Evolutionary conservation across 2,888 invertebrate genomes (phyloP), one percentile per base, ranked within the genome.

Genomic region (Apodemia hepburni): DNA sequence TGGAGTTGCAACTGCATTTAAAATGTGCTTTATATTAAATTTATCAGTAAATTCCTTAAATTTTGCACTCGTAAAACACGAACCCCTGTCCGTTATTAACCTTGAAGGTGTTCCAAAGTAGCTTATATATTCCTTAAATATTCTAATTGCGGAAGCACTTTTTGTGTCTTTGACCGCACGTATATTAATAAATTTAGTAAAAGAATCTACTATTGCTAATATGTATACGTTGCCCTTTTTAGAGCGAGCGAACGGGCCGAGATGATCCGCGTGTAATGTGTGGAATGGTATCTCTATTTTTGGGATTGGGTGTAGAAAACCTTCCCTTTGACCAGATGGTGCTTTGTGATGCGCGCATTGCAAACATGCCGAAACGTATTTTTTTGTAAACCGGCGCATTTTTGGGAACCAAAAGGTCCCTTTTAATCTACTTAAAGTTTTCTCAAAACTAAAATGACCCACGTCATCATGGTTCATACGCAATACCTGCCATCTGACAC

Each of bases 381-480:
- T 72, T 58, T 68, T 70, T 11, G 64, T 59, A 47, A 72, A 72
- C 0, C 62, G 35, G 6, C 70, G 49, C 70, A 75, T 71, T 47
- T 66, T 68, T 0, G 69, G 63, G 60, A 75, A 75, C 73, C 73
- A 75, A 64, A 62, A 74, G 18, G 58, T 33, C n/a, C 60, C 33
- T 33, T 49, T 42, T 4, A 64, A 57, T 8, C 49, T 15, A 5
- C 58, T 57, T 8, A 49, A 17, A 0, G 70, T 70, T 58, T 67
- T 72, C 11, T 65, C 63, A 4, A 61, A 68, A 3, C 67, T 68
- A 45, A 61, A 69, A 64, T 71, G 71, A 1, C 71, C 71, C 0
- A 71, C 51, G 8, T 72, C 71, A 38, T 73, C 71, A 27, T 72
- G 71, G 29, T 71, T 73, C 7, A n/a, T 59, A 18, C 65, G 64